Evolutionary conservation across 2,888 invertebrate genomes (phyloP).

Genomic region (Limnephilus marmoratus): DNA sequence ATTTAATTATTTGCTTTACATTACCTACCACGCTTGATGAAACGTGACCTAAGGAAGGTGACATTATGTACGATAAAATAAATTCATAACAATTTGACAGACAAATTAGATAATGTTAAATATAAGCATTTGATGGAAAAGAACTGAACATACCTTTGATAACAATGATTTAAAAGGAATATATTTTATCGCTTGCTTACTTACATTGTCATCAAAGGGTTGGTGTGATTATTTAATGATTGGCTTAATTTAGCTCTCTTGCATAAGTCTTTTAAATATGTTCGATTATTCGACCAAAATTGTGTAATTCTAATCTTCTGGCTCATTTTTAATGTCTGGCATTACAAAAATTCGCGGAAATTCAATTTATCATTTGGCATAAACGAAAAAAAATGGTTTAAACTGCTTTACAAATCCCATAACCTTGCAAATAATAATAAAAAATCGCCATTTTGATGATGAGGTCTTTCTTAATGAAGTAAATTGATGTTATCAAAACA

Average conservation of each 20-base stretch:
- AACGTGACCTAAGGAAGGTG: too few relatives aligned
- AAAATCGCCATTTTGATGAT: background rate
- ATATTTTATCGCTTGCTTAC: too few relatives aligned
- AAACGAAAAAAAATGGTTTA: background rate
- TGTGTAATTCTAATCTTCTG: background rate
- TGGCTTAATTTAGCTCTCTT: background rate
- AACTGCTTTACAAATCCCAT: background rate
- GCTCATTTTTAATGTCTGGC: background rate
- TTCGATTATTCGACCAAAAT: background rate
- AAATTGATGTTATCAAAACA: background rate
- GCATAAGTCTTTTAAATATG: background rate
- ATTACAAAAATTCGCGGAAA: slow-evolving; percentile 6
- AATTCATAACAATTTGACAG: too few relatives aligned
- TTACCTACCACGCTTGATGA: too few relatives aligned
- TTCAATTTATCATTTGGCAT: background rate
- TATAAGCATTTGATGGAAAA: too few relatives aligned
- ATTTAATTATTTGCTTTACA: too few relatives aligned
- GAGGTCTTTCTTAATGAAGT: background rate
- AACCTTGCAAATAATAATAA: slow-evolving; percentile 4
- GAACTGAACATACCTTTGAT: too few relatives aligned
- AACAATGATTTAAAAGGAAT: too few relatives aligned
- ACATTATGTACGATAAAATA: too few relatives aligned
- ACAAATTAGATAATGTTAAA: too few relatives aligned
- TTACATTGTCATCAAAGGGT: too few relatives aligned
- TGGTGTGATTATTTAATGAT: too few relatives aligned